Evolutionary conservation across 1,140 invertebrate species (phyloP), one percentile per base, ranked within the genome.

Genomic region (Heliconius nattereri): DNA sequence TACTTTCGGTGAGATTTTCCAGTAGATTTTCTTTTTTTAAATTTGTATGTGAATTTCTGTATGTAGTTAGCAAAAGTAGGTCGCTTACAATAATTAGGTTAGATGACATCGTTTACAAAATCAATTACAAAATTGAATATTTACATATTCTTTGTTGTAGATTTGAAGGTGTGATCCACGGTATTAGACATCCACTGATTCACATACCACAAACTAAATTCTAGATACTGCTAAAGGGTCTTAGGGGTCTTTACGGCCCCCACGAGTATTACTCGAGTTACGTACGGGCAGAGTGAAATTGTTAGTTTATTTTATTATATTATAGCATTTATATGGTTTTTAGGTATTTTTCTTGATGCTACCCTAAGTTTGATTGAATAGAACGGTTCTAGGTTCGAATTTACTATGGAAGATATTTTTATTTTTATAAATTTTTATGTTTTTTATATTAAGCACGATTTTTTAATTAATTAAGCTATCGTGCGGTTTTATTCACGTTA

Each of bases 221-320:
- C 60, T 26, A 29, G 60, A 66, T 26, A n/a, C 54, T 3, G 0
- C 60, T 66, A 16, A 66, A 23, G 23, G n/a, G n/a, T 23, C 57
- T n/a, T 54, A n/a, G 54, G 54, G 54, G 54, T 57, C 54, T 66
- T 66, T 66, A 66, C 26, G 60, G 26, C 60, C 26, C 60, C 60
- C 60, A n/a, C 26, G 60, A 26, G 60, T 66, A 66, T 66, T 26
- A 23, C 54, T 23, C 54, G 54, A 60, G 54, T 23, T 60, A 23
- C 54, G 20, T 60, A 66, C 60, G 60, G 60, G 54, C n/a, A n/a
- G n/a, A 66, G 60, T 66, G 60, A 29, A 66, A 66, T 66, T 66
- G 60, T 29, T 66, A 66, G 60, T 29, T 66, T 66, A 66, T 66
- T 66, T 66, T 66, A 66, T 66, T 66, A 26, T 66, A n/a, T 66